Evolutionary conservation across 1,140 invertebrate species (phyloP).

Genomic region (Galleria mellonella): DNA sequence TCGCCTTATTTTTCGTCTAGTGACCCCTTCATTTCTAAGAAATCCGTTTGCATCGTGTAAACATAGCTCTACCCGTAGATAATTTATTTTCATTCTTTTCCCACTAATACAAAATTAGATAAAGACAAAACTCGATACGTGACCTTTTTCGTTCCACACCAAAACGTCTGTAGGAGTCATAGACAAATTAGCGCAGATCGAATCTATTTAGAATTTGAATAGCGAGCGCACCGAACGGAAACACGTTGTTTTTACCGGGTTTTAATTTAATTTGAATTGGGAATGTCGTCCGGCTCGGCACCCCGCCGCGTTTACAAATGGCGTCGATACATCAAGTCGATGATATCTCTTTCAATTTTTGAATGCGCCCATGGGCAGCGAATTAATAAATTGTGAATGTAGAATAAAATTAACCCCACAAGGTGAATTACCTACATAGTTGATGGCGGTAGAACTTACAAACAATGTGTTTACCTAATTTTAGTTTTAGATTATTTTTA

Average conservation of each 20-base stretch:
- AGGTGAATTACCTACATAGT: conserved; percentile 24
- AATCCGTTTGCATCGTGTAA: conserved; percentile 10
- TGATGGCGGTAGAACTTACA: too few species aligned
- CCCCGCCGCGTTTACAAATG: conserved; percentile 68
- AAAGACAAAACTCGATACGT: conserved; percentile 9
- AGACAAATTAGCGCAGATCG: conserved; percentile 70
- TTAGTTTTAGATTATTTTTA: too few species aligned
- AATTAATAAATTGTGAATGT: conserved; percentile 55
- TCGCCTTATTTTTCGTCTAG: conserved; percentile 26
- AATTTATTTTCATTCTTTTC: conserved; percentile 10
- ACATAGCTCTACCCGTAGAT: conserved; percentile 4
- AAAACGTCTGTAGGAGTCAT: conserved; percentile 34
- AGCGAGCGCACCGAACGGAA: conserved; percentile 45
- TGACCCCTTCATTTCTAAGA: conserved; percentile 24
- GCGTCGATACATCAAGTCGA: conserved; percentile 65
- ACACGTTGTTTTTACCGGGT: conserved; percentile 65
- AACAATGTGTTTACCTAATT: too few species aligned
- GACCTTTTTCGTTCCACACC: conserved; percentile 11
- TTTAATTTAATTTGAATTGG: conserved; percentile 71
- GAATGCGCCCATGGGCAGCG: conserved; percentile 47
- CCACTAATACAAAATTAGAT: neutral
- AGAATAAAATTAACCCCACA: conserved; percentile 38
- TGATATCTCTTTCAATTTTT: conserved; percentile 73
- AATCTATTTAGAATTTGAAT: conserved; percentile 63
- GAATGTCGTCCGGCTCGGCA: conserved; percentile 50